Evolutionary conservation across 1,140 invertebrate genomes (phyloP).

Genomic region (Gonatopus flavifemur): DNA sequence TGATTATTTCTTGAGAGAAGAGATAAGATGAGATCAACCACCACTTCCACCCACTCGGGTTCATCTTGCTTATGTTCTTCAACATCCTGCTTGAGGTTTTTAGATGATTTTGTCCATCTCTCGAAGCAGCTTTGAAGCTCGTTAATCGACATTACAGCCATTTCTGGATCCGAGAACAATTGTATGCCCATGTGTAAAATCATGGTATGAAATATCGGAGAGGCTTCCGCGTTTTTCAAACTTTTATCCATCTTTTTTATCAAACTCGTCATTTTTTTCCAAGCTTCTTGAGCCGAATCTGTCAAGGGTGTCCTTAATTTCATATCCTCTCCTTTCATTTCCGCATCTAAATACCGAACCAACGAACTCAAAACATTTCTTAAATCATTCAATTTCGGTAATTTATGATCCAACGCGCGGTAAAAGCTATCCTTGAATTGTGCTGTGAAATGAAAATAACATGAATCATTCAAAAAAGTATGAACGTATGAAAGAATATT

Average conservation of each 20-base stretch:
- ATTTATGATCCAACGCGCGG: conserved; percentile 65
- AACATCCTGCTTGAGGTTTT: conserved; percentile 42
- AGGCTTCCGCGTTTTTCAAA: conserved; percentile 36
- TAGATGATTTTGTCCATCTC: conserved; percentile 57
- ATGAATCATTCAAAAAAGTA: conserved; percentile 7
- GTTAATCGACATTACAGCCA: conserved; percentile 66
- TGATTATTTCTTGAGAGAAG: conserved; percentile 71
- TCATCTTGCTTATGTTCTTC: conserved; percentile 54
- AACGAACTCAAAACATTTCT: conserved; percentile 61
- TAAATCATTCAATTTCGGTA: conserved; percentile 64
- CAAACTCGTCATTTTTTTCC: conserved; percentile 63
- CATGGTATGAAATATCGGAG: conserved; percentile 65
- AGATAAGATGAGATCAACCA: conserved; percentile 75
- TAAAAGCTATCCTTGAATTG: conserved; percentile 66
- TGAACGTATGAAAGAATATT: conserved; percentile 15
- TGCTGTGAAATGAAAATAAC: conserved; percentile 29
- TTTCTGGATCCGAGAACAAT: conserved; percentile 68
- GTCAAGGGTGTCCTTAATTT: conserved; percentile 55
- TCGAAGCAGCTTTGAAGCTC: conserved; percentile 72
- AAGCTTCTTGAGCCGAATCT: conserved; percentile 60
- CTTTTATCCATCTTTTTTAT: conserved; percentile 54
- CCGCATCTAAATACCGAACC: conserved; percentile 58
- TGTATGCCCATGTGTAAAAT: conserved; percentile 73
- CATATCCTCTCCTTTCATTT: conserved; percentile 53
- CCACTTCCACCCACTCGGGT: conserved; percentile 77